These are phyloP conservation scores for Psylliodes chrysocephalus DNA, from an alignment of 2,888 invertebrate species.

Conservation along the genomic window DNA sequence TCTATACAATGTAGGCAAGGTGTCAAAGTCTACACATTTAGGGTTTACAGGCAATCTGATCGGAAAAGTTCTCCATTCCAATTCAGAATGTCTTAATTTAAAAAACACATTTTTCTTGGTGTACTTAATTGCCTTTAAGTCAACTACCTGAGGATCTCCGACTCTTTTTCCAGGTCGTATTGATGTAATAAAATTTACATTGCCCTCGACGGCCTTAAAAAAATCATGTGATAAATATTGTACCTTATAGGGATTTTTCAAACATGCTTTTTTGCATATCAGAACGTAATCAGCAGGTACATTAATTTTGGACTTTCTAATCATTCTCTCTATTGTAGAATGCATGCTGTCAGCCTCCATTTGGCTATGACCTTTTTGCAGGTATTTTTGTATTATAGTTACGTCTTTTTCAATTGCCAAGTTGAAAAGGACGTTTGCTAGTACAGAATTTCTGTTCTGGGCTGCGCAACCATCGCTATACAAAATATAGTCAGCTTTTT, in stretches of 20 bases:
- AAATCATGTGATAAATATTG: constrained; percentile 29
- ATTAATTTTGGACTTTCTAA: constrained; percentile 30
- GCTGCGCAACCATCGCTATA: constrained; percentile 28
- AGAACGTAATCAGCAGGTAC: constrained; percentile 33
- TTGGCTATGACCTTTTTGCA: too few species aligned
- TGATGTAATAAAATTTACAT: constrained; percentile 26
- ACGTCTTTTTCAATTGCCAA: constrained; percentile 29
- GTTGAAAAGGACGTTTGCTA: constrained; percentile 33
- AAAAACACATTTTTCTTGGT: constrained; percentile 24
- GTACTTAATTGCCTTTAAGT: constrained; percentile 33
- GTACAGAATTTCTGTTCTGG: constrained; percentile 26
- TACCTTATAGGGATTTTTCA: too few species aligned
- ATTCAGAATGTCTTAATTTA: constrained; percentile 34
- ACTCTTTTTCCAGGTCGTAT: constrained; percentile 34
- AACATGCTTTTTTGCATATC: too few species aligned
- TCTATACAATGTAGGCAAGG: constrained; percentile 35
- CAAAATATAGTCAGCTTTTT: too few species aligned
- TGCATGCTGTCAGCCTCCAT: too few species aligned
- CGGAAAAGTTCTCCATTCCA: constrained; percentile 33
- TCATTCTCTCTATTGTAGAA: too few species aligned
- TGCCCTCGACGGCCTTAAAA: constrained; percentile 32
- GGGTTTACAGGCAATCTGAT: constrained; percentile 32
- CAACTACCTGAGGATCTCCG: constrained; percentile 33
- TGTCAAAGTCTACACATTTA: constrained; percentile 36
- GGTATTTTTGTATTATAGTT: too few species aligned